These are phyloP conservation scores for Jaculus jaculus DNA, from an alignment of 2,113 vertebrate species.

Conservation along the genomic window DNA sequence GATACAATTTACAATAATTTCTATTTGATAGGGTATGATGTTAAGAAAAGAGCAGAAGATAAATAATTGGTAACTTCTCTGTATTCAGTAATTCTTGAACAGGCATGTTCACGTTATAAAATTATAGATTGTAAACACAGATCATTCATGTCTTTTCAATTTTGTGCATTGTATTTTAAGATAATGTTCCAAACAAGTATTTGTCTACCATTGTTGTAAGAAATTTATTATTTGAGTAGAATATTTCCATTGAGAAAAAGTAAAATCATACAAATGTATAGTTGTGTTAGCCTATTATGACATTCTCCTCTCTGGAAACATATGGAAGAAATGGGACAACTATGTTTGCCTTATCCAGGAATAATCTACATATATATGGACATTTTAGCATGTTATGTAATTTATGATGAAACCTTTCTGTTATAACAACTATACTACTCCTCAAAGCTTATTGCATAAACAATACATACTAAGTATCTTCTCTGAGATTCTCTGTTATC, in stretches of 20 bases:
- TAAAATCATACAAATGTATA: neutral
- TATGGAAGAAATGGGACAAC: neutral
- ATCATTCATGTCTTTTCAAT: neutral
- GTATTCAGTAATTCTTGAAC: neutral
- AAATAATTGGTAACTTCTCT: neutral
- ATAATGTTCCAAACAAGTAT: neutral
- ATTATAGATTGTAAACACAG: neutral
- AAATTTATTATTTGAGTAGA: neutral
- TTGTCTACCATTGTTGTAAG: neutral
- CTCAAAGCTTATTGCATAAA: neutral
- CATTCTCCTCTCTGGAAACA: neutral
- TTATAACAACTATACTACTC: neutral
- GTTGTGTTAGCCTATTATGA: no score
- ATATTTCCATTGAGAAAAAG: neutral
- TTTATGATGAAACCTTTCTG: no score
- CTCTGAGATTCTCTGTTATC: neutral
- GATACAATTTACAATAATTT: no score
- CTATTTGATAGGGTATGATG: no score
- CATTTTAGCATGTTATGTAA: no score
- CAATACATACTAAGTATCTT: neutral
- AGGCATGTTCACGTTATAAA: neutral
- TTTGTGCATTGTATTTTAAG: neutral
- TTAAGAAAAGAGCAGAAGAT: no score
- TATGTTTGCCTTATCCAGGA: neutral
- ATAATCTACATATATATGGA: no score